Percentiles rank a stretch among this genome's conserved stretches.
These are phyloP conservation scores for Scrobipalpa costella DNA, from an alignment of 2,888 invertebrate species.

Conservation along the genomic window DNA sequence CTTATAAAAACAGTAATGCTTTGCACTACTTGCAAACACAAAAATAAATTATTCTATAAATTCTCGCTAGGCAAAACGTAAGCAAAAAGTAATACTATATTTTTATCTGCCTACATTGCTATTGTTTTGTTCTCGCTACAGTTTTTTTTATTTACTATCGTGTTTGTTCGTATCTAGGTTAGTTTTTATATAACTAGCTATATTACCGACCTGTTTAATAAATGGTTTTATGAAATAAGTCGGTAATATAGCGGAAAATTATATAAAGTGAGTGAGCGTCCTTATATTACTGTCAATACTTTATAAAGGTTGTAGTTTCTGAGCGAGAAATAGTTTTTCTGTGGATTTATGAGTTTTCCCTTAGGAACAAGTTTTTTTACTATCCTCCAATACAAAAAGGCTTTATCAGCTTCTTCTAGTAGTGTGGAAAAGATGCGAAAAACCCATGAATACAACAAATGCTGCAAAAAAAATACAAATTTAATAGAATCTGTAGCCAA, in stretches of 20 bases:
- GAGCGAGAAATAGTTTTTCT: too few relatives aligned
- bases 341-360: too few relatives aligned
- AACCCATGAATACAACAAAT: too few relatives aligned
- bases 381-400: too few relatives aligned
- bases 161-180: background rate
- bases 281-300: background rate
- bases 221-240: slow-evolving; percentile 5
- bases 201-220: background rate
- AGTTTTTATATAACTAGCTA: background rate
- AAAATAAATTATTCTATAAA: background rate
- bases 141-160: background rate
- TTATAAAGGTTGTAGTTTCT: background rate
- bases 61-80: background rate
- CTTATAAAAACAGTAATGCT: too few relatives aligned
- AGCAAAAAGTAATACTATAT: background rate
- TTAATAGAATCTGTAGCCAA: too few relatives aligned
- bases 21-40: too few relatives aligned
- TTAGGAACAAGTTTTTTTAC: too few relatives aligned
- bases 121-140: background rate
- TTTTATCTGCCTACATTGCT: background rate
- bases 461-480: too few relatives aligned
- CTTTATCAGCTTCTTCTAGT: too few relatives aligned
- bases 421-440: too few relatives aligned
- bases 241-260: background rate
- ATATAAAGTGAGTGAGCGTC: background rate